A percentile compares a stretch with the other conserved stretches of the same genome.
Conservation (phyloP, 2,888 invertebrate species). For the Brenthis daphne region DNA sequence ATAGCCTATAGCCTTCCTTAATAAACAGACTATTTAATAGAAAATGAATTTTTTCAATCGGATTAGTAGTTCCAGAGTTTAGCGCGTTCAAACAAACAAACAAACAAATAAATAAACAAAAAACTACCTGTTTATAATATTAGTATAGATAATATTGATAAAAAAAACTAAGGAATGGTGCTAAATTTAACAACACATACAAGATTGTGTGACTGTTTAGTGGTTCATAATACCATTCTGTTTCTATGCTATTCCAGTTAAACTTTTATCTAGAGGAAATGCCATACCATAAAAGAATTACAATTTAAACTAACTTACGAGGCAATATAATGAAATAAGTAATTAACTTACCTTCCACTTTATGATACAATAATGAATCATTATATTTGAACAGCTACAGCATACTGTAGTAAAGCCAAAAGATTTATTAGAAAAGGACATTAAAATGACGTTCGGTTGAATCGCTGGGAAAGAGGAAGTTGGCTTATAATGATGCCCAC, state of each 20-base stretch:
- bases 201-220: too few species aligned
- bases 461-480: constrained; percentile 62
- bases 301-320: neutral
- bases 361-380: constrained; percentile 27
- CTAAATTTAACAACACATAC: too few species aligned
- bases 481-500: constrained; percentile 69
- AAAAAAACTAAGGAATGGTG: too few species aligned
- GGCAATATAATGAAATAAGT: constrained; percentile 11
- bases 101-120: too few species aligned
- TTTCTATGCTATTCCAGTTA: neutral
- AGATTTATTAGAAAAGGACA: constrained; percentile 67
- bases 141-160: too few species aligned
- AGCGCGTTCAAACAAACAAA: too few species aligned
- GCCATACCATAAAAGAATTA: neutral
- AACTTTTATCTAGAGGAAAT: neutral
- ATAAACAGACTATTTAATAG: too few species aligned
- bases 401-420: constrained; percentile 44
- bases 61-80: too few species aligned
- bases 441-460: constrained; percentile 62
- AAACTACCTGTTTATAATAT: too few species aligned
- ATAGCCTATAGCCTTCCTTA: too few species aligned
- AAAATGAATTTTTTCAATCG: too few species aligned
- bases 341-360: constrained; percentile 30
- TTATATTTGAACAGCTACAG: constrained; percentile 38
- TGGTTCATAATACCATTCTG: neutral